Evolutionary conservation across 2,797 vertebrate species (phyloP).

Genomic region (Rachycentron canadum): DNA sequence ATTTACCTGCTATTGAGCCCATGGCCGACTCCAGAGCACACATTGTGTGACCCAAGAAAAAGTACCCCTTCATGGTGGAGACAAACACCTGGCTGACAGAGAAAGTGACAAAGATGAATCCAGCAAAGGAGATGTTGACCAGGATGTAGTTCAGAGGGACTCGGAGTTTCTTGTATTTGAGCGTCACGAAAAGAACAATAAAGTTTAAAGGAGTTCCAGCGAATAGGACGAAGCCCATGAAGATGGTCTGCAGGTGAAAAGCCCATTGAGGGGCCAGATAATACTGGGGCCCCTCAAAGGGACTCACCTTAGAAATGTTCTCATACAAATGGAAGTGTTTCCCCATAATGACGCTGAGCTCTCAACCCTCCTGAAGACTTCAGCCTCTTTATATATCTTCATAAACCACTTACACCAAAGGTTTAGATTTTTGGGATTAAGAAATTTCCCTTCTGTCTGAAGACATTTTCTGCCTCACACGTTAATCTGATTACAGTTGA

Average conservation of each 20-base stretch:
- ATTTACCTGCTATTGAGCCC: slow-evolving; percentile 50
- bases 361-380: not conserved
- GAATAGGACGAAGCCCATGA: slow-evolving; percentile 87
- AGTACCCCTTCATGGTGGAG: slow-evolving; percentile 83
- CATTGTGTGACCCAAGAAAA: slow-evolving; percentile 79
- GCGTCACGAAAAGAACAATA: slow-evolving; percentile 82
- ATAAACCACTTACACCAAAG: slow-evolving; percentile 51
- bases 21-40: slow-evolving; percentile 49
- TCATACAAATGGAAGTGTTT: slow-evolving; percentile 87
- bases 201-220: slow-evolving; percentile 69
- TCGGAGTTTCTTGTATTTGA: slow-evolving; percentile 87
- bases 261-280: slow-evolving; percentile 87
- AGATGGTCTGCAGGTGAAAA: slow-evolving; percentile 86
- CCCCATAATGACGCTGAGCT: slow-evolving; percentile 73
- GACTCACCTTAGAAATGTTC: slow-evolving; percentile 83
- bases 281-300: slow-evolving; percentile 89
- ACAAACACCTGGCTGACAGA: slow-evolving; percentile 86
- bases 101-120: slow-evolving; percentile 84
- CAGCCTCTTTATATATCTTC: slow-evolving; percentile 50
- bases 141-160: slow-evolving; percentile 90
- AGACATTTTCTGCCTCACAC: not conserved
- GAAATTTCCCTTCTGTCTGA: slow-evolving; percentile 23
- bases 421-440: slow-evolving; percentile 54
- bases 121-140: slow-evolving; percentile 85
- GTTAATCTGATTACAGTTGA: slow-evolving; percentile 59